phyloP scores from a whole-genome alignment of 2,113 vertebrate species.

The Myiopsitta monachus region DNA sequence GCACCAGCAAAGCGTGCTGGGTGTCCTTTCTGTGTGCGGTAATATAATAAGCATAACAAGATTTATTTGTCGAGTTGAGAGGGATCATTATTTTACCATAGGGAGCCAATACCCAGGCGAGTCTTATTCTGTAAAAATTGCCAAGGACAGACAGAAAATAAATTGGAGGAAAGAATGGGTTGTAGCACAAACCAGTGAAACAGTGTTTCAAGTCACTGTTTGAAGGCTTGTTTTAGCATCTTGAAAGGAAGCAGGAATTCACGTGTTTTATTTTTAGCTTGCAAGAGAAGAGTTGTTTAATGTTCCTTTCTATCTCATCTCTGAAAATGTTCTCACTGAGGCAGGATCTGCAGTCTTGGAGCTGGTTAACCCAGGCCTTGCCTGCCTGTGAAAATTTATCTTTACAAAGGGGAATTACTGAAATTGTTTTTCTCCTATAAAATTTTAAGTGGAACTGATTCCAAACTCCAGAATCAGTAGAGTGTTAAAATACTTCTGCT shows the following conservation, averaged over 20 bases:
- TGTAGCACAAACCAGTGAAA: background rate
- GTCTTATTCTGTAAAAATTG: background rate
- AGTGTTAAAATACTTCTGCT: slow-evolving; percentile 26
- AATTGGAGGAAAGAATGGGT: background rate
- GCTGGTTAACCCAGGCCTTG: slow-evolving; percentile 29
- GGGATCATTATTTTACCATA: background rate
- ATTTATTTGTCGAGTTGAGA: background rate
- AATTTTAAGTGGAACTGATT: slow-evolving; percentile 31
- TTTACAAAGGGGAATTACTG: slow-evolving; percentile 12
- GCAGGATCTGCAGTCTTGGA: background rate
- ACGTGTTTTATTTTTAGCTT: slow-evolving; percentile 54
- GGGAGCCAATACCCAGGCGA: background rate
- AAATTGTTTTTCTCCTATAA: slow-evolving; percentile 22
- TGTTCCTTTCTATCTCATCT: slow-evolving; percentile 26
- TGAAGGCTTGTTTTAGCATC: slow-evolving; percentile 26
- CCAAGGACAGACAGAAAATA: background rate
- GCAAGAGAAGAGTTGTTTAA: slow-evolving; percentile 47
- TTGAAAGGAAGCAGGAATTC: slow-evolving; percentile 45
- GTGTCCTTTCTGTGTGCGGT: background rate
- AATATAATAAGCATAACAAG: background rate
- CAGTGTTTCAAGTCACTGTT: slow-evolving; percentile 11
- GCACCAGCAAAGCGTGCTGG: background rate
- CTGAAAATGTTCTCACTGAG: slow-evolving; percentile 6
- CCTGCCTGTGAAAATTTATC: slow-evolving; percentile 1
- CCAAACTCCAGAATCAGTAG: background rate